Evolutionary conservation across 2,888 invertebrate genomes (phyloP).

Genomic region (Meandrusa payeni): DNA sequence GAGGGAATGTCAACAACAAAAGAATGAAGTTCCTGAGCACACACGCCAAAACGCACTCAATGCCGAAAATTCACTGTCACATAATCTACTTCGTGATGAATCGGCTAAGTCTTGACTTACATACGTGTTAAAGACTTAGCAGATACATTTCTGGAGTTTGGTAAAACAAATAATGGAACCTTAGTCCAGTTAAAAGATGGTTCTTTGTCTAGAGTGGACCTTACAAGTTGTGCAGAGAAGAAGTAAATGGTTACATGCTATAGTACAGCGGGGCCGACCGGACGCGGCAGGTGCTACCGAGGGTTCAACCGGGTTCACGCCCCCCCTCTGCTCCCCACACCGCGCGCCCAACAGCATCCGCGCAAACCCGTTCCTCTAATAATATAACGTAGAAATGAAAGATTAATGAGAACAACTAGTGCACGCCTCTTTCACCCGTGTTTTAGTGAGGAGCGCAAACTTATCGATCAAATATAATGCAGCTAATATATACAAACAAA

Average conservation of each 20-base stretch:
- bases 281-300: conserved; percentile 77
- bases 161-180: background rate
- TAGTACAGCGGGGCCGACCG: conserved; percentile 42
- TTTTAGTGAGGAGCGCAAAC: conserved; percentile 48
- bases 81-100: too few relatives aligned
- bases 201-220: conserved; percentile 24
- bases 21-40: too few relatives aligned
- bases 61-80: too few relatives aligned
- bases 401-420: conserved; percentile 80
- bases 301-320: conserved; percentile 76
- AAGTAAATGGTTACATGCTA: conserved; percentile 32
- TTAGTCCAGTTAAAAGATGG: background rate
- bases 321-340: conserved; percentile 40
- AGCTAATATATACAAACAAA: too few relatives aligned
- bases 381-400: conserved; percentile 80
- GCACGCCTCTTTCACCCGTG: conserved; percentile 77
- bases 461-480: too few relatives aligned
- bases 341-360: conserved; percentile 63
- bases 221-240: conserved; percentile 31
- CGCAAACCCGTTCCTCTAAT: conserved; percentile 80
- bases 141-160: too few relatives aligned
- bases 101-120: too few relatives aligned
- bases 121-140: too few relatives aligned
- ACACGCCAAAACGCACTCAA: too few relatives aligned
- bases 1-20: too few relatives aligned